These are phyloP conservation scores for Conopomorpha cramerella DNA, from an alignment of 1,140 invertebrate genomes.

Conservation along the genomic window DNA sequence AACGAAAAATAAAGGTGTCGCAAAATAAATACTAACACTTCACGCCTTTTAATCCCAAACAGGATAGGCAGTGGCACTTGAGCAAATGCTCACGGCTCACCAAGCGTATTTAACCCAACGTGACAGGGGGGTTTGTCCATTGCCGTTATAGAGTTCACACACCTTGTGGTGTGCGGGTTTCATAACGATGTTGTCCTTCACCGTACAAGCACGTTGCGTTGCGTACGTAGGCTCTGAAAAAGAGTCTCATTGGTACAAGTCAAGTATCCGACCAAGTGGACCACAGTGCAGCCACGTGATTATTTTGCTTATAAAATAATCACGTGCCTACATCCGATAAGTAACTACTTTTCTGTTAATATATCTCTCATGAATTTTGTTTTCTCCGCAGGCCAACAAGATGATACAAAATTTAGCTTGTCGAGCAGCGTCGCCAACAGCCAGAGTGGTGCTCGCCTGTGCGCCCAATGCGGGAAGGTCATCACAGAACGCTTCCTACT, in stretches of 20 bases:
- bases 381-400: conserved; percentile 41
- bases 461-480: conserved; percentile 75
- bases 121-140: no score
- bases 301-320: not conserved
- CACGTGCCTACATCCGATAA: not conserved
- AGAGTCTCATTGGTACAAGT: not conserved
- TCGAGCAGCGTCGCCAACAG: conserved; percentile 35
- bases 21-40: no score
- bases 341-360: no score
- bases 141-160: no score
- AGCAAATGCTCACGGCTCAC: no score
- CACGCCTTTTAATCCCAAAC: no score
- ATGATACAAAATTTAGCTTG: conserved; percentile 47
- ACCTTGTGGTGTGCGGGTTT: no score
- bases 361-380: no score
- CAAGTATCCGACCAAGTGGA: not conserved
- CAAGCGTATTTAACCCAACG: no score
- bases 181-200: no score
- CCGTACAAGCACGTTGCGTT: not conserved
- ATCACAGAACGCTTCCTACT: conserved; percentile 78
- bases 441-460: conserved; percentile 61
- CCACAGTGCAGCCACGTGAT: not conserved
- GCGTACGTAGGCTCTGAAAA: not conserved
- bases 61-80: no score
- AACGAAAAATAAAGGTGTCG: no score